Conservation (phyloP, 2,888 invertebrate species). For the Drosophila pullipes region DNA sequence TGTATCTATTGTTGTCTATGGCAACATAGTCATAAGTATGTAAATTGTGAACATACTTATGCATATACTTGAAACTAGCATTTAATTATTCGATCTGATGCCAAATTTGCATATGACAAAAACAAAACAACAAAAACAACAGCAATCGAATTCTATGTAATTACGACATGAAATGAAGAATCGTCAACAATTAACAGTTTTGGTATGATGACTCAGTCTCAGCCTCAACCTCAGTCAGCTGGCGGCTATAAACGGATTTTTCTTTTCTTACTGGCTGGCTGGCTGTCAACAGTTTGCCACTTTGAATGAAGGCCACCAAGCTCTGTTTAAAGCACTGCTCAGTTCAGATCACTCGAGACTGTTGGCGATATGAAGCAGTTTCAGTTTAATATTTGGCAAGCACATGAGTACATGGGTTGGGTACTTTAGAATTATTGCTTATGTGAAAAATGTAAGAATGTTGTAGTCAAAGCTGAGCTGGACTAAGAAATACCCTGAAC, state of each 20-base stretch:
- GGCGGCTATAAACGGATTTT: conserved; percentile 16
- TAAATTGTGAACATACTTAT: conserved; percentile 49
- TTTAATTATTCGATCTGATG: conserved; percentile 63
- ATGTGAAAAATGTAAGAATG: neutral
- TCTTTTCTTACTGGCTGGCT: conserved; percentile 6
- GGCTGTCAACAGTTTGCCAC: conserved; percentile 11
- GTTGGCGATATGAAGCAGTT: conserved; percentile 30
- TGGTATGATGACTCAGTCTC: conserved; percentile 56
- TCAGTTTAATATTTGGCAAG: conserved; percentile 49
- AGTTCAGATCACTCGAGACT: conserved; percentile 5
- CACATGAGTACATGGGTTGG: conserved; percentile 35
- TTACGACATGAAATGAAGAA: conserved; percentile 52
- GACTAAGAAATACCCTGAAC: neutral
- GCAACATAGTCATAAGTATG: conserved; percentile 36
- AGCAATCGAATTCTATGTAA: conserved; percentile 55
- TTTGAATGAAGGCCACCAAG: conserved; percentile 27
- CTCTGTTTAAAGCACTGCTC: conserved; percentile 4
- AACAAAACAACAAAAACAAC: conserved; percentile 15
- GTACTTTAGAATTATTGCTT: conserved; percentile 26
- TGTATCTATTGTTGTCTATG: conserved; percentile 58
- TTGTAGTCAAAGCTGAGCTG: neutral
- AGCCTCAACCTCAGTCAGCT: neutral
- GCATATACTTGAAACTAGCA: conserved; percentile 35
- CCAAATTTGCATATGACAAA: conserved; percentile 67
- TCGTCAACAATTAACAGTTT: conserved; percentile 47